A percentile compares a stretch with the other conserved stretches of the same genome.
phyloP scores from a whole-genome alignment of 2,797 vertebrate genomes.

The Alca torda region DNA sequence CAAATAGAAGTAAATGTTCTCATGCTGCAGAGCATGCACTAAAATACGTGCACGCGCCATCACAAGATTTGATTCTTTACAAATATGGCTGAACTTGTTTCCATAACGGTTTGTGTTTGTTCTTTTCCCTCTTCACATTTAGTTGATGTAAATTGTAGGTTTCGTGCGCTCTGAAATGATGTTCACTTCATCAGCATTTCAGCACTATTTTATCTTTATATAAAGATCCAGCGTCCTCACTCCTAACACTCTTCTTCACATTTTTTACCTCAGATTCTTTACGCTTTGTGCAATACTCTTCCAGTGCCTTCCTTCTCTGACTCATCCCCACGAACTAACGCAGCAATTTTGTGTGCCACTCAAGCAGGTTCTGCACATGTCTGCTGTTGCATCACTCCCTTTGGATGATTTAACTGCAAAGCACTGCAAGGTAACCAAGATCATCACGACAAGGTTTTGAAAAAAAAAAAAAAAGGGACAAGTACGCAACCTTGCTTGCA shows the following conservation, averaged over 20 bases:
- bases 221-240: conserved; percentile 55
- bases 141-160: conserved; percentile 69
- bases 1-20: conserved; percentile 55
- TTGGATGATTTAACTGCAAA: conserved; percentile 39
- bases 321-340: conserved; percentile 39
- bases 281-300: conserved; percentile 21
- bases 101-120: conserved; percentile 61
- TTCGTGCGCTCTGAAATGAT: conserved; percentile 58
- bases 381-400: conserved; percentile 56
- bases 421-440: conserved; percentile 31
- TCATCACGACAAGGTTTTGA: background rate
- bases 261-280: conserved; percentile 61
- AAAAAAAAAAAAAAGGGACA: background rate
- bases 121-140: conserved; percentile 56
- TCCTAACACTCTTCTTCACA: conserved; percentile 39
- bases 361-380: conserved; percentile 63
- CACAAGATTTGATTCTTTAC: conserved; percentile 57
- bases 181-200: conserved; percentile 69
- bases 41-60: conserved; percentile 56
- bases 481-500: background rate
- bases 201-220: conserved; percentile 58
- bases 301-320: conserved; percentile 59
- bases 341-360: conserved; percentile 54
- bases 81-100: conserved; percentile 66
- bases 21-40: conserved; percentile 35